A percentile compares a stretch with the other conserved stretches of the same genome.
Conservation (phyloP, 2,797 vertebrate species). For the Anas bahamensis region DNA sequence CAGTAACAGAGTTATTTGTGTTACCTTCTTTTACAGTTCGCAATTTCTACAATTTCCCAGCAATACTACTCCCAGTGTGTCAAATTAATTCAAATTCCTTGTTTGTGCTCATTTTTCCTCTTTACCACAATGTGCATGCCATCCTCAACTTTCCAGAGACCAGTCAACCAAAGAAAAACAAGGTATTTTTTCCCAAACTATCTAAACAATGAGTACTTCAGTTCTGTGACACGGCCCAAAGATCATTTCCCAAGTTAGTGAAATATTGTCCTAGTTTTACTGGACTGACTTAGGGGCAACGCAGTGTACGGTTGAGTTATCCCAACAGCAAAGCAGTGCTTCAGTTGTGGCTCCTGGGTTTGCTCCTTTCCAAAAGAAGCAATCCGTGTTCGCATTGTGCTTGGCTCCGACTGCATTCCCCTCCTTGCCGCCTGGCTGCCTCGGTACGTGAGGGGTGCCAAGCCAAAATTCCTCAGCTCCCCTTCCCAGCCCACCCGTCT, state of each 20-base stretch:
- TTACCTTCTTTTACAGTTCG: not conserved
- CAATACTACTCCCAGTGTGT: not conserved
- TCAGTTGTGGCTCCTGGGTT: constrained; percentile 48
- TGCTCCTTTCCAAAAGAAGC: constrained; percentile 51
- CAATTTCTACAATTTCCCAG: not conserved
- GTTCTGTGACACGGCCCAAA: not conserved
- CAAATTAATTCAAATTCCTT: constrained; percentile 31
- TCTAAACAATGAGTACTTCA: constrained; percentile 38
- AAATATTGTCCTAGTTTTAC: not conserved
- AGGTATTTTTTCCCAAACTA: constrained; percentile 51
- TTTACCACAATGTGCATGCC: constrained; percentile 42
- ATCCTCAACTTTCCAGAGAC: constrained; percentile 45
- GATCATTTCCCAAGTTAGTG: not conserved
- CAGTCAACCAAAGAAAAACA: constrained; percentile 22
- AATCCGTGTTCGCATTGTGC: not conserved
- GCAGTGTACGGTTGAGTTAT: not conserved
- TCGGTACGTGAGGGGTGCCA: not conserved
- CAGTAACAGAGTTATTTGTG: not conserved
- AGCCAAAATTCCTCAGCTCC: constrained; percentile 53
- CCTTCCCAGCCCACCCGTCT: constrained; percentile 47
- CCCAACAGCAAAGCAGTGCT: constrained; percentile 9
- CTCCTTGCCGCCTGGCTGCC: constrained; percentile 21
- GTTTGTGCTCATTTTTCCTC: constrained; percentile 20
- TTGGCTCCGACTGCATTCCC: not conserved
- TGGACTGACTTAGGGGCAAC: not conserved